phyloP scores from a whole-genome alignment of 2,113 vertebrate species.

The Scortum barcoo region DNA sequence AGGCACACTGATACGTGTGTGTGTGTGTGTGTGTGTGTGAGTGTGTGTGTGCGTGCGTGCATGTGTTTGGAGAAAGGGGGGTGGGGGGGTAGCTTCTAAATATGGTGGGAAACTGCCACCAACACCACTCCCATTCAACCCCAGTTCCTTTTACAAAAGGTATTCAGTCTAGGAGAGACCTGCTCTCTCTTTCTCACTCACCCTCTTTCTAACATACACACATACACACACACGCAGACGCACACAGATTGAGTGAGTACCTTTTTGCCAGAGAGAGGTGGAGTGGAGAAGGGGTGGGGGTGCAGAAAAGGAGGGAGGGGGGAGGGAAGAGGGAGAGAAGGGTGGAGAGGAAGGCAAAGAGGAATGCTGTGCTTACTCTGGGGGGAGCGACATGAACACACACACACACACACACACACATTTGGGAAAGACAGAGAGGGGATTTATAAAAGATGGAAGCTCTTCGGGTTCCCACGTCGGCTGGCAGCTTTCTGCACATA shows the following conservation, averaged over 20 bases:
- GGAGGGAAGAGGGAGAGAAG: conserved; percentile 35
- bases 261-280: conserved; percentile 61
- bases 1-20: not conserved
- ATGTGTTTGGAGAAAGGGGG: conserved; percentile 13
- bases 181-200: conserved; percentile 55
- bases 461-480: conserved; percentile 72
- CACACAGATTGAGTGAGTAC: conserved; percentile 49
- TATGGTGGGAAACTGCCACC: conserved; percentile 82
- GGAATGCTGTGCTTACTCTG: conserved; percentile 71
- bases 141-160: conserved; percentile 80
- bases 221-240: conserved; percentile 41
- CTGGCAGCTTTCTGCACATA: conserved; percentile 73
- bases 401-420: conserved; percentile 61
- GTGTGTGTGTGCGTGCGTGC: conserved; percentile 24
- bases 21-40: conserved; percentile 8
- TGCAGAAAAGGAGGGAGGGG: conserved; percentile 32
- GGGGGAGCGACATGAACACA: conserved; percentile 50
- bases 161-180: conserved; percentile 78
- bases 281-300: conserved; percentile 42
- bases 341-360: conserved; percentile 60
- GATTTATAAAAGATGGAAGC: conserved; percentile 77
- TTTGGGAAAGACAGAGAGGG: conserved; percentile 70
- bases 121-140: conserved; percentile 81
- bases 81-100: conserved; percentile 68
- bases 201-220: conserved; percentile 44